These are phyloP conservation scores for Phallusia fumigata DNA, from an alignment of 23 tunicate genomes.

Conservation along the genomic window DNA sequence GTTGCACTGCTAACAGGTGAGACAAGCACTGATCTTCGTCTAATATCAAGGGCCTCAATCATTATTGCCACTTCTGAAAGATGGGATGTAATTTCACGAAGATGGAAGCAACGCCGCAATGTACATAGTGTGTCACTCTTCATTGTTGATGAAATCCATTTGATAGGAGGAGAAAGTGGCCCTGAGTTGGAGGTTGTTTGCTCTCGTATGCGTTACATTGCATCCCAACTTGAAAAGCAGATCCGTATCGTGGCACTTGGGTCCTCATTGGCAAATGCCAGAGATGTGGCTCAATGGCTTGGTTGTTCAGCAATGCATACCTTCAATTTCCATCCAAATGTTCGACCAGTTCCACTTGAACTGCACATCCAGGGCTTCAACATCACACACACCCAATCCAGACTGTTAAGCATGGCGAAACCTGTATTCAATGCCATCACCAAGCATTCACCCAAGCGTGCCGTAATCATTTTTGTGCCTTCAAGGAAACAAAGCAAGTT, in stretches of 20 bases:
- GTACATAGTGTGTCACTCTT: constrained; percentile 90
- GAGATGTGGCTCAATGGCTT: constrained; percentile 97
- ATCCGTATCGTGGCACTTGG: constrained; percentile 92
- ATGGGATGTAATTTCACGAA: constrained; percentile 97
- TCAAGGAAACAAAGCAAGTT: constrained; percentile 94
- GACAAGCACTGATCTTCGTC: constrained; percentile 86
- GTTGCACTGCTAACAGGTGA: constrained; percentile 91
- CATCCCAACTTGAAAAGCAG: constrained; percentile 86
- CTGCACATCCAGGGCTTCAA: constrained; percentile 97
- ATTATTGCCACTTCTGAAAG: constrained; percentile 91
- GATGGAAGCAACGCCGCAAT: constrained; percentile 96
- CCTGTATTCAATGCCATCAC: constrained; percentile 94
- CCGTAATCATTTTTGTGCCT: constrained; percentile 84
- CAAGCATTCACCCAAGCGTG: constrained; percentile 76
- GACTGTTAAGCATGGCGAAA: constrained; percentile 91
- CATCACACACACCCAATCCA: constrained; percentile 86
- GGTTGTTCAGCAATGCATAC: constrained; percentile 86
- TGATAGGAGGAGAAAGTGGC: constrained; percentile 95
- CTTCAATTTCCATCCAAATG: constrained; percentile 96
- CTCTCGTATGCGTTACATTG: constrained; percentile 95
- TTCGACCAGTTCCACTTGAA: constrained; percentile 94
- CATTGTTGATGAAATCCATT: constrained; percentile 94
- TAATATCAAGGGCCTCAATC: constrained; percentile 73
- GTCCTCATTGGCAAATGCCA: constrained; percentile 93
- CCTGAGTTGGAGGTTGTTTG: constrained; percentile 98